Evolutionary conservation across 1,140 invertebrate genomes (phyloP), one percentile per base, ranked within the genome.

Genomic region (Diabrotica virgifera): DNA sequence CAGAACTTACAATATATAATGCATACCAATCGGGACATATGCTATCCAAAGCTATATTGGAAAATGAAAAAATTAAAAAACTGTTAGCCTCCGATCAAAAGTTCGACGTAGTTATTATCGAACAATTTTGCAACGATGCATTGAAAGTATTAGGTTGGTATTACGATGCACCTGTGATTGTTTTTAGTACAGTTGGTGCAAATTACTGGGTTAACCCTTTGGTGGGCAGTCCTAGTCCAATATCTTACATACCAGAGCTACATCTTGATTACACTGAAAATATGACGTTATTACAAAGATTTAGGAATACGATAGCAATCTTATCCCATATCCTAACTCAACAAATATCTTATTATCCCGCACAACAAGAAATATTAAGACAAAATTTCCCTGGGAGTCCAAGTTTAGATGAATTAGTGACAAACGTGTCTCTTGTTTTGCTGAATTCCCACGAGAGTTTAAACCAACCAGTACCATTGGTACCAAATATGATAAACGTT

Each of bases 401-500:
- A 9, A 79, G 77, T 69, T 70, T 85, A 58, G 76, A 76, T 64
- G 75, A 81, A 5, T 67, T 85, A 69, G 77, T 83, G 53, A 77
- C 65, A 14, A 81, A 85, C 72, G 79, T 80, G n/a, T 82, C 83
- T 0, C 70, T 81, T 12, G 63, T 69, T 36, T 53, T 63, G n/a
- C 36, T 56, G 5, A 70, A 71, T 52, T 38, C 59, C 6, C 64
- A 70, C 77, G 53, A 55, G 71, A 61, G 69, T 80, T 65, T 76
- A 11, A 65, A 59, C 59, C 14, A 52, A 9, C 77, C 72, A 71
- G 77, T 66, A 76, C 81, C 76, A 70, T 77, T 72, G 72, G 79
- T 80, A 6, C 83, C 83, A 6, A 80, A 79, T 55, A 80, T 84
- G 70, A 72, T 81, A 36, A 81, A 83, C 69, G 80, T 82, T 36